Evolutionary conservation across 2,888 invertebrate genomes (phyloP).

Genomic region (Electrophaes corylata): DNA sequence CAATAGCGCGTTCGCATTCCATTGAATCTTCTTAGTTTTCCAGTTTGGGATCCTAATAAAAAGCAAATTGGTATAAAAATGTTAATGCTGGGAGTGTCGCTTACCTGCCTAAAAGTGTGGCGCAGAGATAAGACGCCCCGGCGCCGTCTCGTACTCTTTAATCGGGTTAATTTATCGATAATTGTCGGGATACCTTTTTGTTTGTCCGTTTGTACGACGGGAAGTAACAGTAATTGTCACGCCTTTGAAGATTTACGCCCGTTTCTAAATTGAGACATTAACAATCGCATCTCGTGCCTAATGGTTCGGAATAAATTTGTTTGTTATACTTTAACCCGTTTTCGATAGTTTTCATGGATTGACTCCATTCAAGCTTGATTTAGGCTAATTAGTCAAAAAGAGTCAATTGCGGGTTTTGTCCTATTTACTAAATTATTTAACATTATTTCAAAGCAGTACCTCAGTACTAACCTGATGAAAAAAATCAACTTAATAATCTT

Average conservation of each 20-base stretch:
- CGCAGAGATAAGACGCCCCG: conserved; percentile 77
- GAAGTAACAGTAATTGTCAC: conserved; percentile 85
- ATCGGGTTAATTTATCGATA: conserved; percentile 85
- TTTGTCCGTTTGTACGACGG: conserved; percentile 75
- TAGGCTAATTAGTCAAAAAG: conserved; percentile 52
- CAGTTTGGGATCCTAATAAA: conserved; percentile 65
- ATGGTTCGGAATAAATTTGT: conserved; percentile 84
- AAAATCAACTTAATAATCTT: neutral
- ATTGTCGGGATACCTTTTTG: conserved; percentile 84
- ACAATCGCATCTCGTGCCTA: conserved; percentile 82
- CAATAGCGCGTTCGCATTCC: conserved; percentile 14
- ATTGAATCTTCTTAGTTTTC: conserved; percentile 32
- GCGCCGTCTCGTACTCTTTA: conserved; percentile 82
- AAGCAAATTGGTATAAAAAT: conserved; percentile 78
- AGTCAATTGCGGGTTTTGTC: conserved; percentile 1
- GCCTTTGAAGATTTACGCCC: conserved; percentile 84
- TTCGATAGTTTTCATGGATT: conserved; percentile 65
- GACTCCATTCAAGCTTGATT: conserved; percentile 55
- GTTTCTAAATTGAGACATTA: conserved; percentile 84
- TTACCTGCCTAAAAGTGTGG: conserved; percentile 82
- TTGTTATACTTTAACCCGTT: conserved; percentile 78
- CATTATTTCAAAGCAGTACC: neutral
- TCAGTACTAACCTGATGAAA: neutral
- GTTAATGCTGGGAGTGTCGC: conserved; percentile 69
- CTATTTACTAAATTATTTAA: neutral